Percentiles rank a stretch among this genome's conserved stretches.
phyloP scores from a whole-genome alignment of 53 echinoderm and acorn worm genomes.

The Arbacia lixula region DNA sequence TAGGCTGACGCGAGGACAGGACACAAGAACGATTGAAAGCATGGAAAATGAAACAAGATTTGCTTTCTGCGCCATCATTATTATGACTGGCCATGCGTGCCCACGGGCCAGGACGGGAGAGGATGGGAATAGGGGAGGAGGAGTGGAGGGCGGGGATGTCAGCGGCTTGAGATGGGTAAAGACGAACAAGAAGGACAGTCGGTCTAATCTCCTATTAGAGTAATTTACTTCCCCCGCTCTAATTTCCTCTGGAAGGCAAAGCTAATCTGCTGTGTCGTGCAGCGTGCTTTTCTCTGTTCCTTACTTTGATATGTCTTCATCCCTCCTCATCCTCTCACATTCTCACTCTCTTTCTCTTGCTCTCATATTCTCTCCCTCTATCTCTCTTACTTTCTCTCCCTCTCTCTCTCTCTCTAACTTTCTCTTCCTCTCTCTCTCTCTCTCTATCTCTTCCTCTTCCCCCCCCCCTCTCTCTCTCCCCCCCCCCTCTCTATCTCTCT shows the following conservation, averaged over 20 bases:
- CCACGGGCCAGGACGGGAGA: background rate
- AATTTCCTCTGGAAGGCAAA: conserved; percentile 6
- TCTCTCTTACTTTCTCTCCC: background rate
- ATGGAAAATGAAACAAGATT: conserved; percentile 33
- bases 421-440: background rate
- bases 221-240: conserved; percentile 26
- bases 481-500: background rate
- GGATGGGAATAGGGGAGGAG: background rate
- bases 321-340: too few species aligned
- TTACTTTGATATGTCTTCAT: too few species aligned
- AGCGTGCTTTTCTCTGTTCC: background rate
- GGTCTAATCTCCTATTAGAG: conserved; percentile 28
- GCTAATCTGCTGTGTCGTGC: conserved; percentile 22
- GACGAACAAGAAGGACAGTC: background rate
- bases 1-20: too few species aligned
- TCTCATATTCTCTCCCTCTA: background rate
- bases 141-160: background rate
- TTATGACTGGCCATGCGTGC: conserved; percentile 28
- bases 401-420: background rate
- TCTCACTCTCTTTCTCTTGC: background rate
- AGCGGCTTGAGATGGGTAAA: background rate
- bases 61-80: conserved; percentile 14
- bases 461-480: background rate
- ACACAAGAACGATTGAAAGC: background rate
- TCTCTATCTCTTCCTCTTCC: background rate